Evolutionary conservation across 2,797 vertebrate species (phyloP), one percentile per base, ranked within the genome.

Genomic region (Synaphobranchus kaupii): DNA sequence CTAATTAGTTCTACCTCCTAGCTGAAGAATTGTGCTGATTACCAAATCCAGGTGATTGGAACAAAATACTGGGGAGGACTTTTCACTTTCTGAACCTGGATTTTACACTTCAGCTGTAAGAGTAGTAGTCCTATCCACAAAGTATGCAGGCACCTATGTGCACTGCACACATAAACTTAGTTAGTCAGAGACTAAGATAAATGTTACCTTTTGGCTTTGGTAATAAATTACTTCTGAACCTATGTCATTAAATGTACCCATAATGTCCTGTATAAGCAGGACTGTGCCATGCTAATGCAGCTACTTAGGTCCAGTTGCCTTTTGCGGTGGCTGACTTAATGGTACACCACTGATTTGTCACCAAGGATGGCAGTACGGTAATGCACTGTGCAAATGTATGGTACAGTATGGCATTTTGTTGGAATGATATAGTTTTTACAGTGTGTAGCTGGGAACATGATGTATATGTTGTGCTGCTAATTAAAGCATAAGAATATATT

Each of bases 221-320:
- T 4, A 78, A 34, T 56, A 48, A 25, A 25, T 78, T 31, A 80
- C 68, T 78, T 56, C 28, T 52, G 52, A 58, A 86, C 80, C 71
- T 78, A 56, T 80, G 85, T 54, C 54, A 80, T 54, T 78, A 80
- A 78, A 56, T 28, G 12, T 56, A 44, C 71, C 50, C 15, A n/a
- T 31, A 13, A 13, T 78, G 56, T 85, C 31, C 63, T 50, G 47
- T 31, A 31, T 31, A 50, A 66, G 63, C 60, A 15, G 39, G 39
- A 47, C 13, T 28, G 44, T 25, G 44, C 63, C 39, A 13, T 52
- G 25, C 39, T 50, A 73, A 68, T 85, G 84, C 44, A 66, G 47
- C 63, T 31, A 3, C 63, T 34, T 85, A n/a, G 63, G 84, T 28
- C 20, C 25, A 81, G 20, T 39, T 66, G 12, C 58, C 58, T 66